phyloP scores from a whole-genome alignment of 2,888 invertebrate genomes.

The Bombyx huttoni region DNA sequence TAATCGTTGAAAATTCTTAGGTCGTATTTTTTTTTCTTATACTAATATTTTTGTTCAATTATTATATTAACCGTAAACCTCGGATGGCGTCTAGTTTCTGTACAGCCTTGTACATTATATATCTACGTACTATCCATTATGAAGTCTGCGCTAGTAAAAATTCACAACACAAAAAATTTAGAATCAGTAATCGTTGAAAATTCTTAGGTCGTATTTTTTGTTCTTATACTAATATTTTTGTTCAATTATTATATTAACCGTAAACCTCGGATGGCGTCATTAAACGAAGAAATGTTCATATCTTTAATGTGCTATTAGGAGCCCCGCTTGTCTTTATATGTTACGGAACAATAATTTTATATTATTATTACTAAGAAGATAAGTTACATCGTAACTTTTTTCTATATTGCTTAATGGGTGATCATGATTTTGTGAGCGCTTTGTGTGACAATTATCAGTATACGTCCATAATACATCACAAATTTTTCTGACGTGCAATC shows the following conservation, averaged over 20 bases:
- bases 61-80: slow-evolving; percentile 36
- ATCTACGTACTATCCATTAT: no score
- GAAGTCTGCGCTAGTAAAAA: no score
- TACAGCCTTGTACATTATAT: no score
- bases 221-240: not conserved
- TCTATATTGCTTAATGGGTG: slow-evolving; percentile 22
- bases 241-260: slow-evolving; percentile 20
- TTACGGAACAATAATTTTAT: slow-evolving; percentile 32
- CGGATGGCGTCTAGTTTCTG: slow-evolving; percentile 9
- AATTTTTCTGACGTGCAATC: no score
- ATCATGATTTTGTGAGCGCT: slow-evolving; percentile 12
- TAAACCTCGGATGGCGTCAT: slow-evolving; percentile 34
- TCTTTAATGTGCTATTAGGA: slow-evolving; percentile 50
- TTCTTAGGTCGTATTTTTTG: not conserved
- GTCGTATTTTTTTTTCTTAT: not conserved
- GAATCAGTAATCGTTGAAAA: not conserved
- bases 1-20: not conserved
- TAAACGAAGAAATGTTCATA: slow-evolving; percentile 40
- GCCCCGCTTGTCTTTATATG: slow-evolving; percentile 33
- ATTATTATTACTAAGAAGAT: slow-evolving; percentile 37
- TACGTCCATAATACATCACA: not conserved
- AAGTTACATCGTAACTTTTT: slow-evolving; percentile 24
- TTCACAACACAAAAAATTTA: no score
- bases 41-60: not conserved
- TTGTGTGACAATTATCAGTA: slow-evolving; percentile 1